phyloP scores from a whole-genome alignment of 2,888 invertebrate genomes.

The Deilephila elpenor region DNA sequence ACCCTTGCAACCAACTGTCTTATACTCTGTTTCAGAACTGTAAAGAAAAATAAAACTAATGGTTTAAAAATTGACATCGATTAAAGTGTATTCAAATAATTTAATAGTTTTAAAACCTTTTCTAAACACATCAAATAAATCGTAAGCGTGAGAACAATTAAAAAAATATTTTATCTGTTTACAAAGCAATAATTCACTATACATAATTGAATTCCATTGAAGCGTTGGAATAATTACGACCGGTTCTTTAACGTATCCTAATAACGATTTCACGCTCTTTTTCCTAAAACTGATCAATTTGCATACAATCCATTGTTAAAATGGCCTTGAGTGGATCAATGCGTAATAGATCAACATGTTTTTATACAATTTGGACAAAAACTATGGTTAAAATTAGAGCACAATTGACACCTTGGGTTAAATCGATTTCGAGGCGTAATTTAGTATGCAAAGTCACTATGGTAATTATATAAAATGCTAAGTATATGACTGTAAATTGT shows the following conservation, averaged over 20 bases:
- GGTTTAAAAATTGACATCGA: no score
- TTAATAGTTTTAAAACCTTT: no score
- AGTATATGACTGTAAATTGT: neutral
- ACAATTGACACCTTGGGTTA: constrained; percentile 1
- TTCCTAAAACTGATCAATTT: constrained; percentile 28
- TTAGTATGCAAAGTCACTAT: neutral
- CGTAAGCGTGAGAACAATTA: neutral
- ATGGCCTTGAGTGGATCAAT: constrained; percentile 19
- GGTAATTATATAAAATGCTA: neutral
- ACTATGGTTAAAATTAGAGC: constrained; percentile 5
- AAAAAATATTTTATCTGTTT: neutral
- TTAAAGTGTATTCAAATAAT: no score
- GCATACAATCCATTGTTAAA: constrained; percentile 22
- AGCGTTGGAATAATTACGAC: neutral
- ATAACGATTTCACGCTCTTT: constrained; percentile 25
- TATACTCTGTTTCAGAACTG: no score
- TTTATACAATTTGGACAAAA: neutral
- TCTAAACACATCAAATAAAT: no score
- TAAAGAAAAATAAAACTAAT: no score
- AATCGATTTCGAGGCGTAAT: neutral
- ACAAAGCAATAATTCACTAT: neutral
- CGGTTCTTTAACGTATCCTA: neutral
- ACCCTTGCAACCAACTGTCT: no score
- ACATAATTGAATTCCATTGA: constrained; percentile 8
- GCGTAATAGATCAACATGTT: constrained; percentile 10